Conservation (phyloP, 2,888 invertebrate genomes). For the Diachrysia chrysitis region DNA sequence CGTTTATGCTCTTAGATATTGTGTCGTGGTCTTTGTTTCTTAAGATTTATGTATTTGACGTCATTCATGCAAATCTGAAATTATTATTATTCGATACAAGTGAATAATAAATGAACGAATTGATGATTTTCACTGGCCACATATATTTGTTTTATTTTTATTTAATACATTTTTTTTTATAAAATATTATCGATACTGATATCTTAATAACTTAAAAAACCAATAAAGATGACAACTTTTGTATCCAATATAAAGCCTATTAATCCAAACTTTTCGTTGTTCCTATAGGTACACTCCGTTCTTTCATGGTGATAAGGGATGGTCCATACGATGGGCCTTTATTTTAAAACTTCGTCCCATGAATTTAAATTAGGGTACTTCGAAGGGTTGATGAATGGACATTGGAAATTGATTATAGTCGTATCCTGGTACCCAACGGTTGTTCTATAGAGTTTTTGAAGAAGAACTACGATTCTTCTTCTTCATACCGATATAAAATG, state of each 20-base stretch:
- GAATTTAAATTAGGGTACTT: constrained; percentile 51
- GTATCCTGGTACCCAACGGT: constrained; percentile 16
- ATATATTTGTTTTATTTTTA: too few species aligned
- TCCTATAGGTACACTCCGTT: constrained; percentile 47
- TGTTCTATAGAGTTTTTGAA: background rate
- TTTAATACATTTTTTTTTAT: too few species aligned
- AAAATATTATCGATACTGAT: too few species aligned
- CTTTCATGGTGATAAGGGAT: constrained; percentile 34
- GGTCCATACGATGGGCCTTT: constrained; percentile 38
- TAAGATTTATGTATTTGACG: too few species aligned
- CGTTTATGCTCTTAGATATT: background rate
- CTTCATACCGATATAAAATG: background rate
- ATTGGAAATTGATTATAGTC: constrained; percentile 30
- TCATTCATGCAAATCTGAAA: too few species aligned
- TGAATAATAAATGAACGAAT: too few species aligned
- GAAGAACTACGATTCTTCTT: too few species aligned
- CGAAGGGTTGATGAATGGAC: constrained; percentile 30
- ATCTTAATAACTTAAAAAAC: too few species aligned
- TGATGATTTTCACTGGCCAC: too few species aligned
- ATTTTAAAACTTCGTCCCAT: constrained; percentile 50
- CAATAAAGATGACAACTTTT: too few species aligned
- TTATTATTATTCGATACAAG: too few species aligned
- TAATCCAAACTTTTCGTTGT: constrained; percentile 31
- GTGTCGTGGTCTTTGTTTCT: background rate
- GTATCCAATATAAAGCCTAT: constrained; percentile 12